A percentile compares a stretch with the other conserved stretches of the same genome.
phyloP scores from a whole-genome alignment of 2,797 vertebrate genomes.

The Sebastes variabilis region DNA sequence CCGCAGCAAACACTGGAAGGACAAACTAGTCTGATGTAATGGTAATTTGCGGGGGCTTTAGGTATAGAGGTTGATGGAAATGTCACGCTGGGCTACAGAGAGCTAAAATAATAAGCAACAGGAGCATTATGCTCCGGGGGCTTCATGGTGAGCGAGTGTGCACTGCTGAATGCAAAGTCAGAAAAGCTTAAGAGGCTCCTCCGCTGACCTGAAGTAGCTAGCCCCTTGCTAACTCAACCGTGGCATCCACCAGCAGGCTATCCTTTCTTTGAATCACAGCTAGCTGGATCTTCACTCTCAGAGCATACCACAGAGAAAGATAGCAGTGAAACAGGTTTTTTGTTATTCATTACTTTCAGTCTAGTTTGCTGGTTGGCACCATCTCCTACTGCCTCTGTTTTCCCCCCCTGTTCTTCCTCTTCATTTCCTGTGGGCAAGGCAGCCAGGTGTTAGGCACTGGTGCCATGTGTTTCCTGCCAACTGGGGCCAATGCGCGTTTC shows the following conservation, averaged over 20 bases:
- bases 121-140: constrained; percentile 46
- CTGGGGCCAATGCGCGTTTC: constrained; percentile 63
- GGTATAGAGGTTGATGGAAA: constrained; percentile 51
- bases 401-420: constrained; percentile 39
- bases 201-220: constrained; percentile 45
- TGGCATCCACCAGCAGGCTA: constrained; percentile 49
- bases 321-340: constrained; percentile 39
- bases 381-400: constrained; percentile 32
- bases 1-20: constrained; percentile 35
- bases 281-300: constrained; percentile 25
- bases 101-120: constrained; percentile 65
- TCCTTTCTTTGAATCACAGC: constrained; percentile 53
- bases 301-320: constrained; percentile 21
- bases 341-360: constrained; percentile 70
- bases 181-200: constrained; percentile 53
- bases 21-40: constrained; percentile 54
- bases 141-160: constrained; percentile 28
- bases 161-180: constrained; percentile 56
- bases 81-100: constrained; percentile 50
- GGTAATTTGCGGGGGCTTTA: constrained; percentile 37
- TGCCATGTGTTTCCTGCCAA: constrained; percentile 78
- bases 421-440: constrained; percentile 74
- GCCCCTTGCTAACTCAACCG: constrained; percentile 37
- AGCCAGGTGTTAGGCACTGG: constrained; percentile 78
- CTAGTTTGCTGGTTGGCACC: constrained; percentile 59